These are phyloP conservation scores for Papilio gigon DNA, from an alignment of 2,888 invertebrate species.

Conservation along the genomic window DNA sequence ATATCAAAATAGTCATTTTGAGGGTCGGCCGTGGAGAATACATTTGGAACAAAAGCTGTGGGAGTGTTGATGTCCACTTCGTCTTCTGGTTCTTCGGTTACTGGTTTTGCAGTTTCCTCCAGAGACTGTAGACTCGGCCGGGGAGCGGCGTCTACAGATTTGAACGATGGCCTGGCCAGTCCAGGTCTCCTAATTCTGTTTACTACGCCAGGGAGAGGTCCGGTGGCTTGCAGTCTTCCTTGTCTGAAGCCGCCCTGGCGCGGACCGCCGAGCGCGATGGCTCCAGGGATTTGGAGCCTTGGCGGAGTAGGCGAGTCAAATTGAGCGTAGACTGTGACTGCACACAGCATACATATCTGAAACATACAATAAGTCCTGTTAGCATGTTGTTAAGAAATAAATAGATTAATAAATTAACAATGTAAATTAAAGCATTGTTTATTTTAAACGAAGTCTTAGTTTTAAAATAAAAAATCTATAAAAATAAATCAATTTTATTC, in stretches of 20 bases:
- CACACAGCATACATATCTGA: constrained; percentile 79
- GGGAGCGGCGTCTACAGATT: constrained; percentile 73
- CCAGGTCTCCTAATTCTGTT: constrained; percentile 73
- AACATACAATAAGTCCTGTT: constrained; percentile 44
- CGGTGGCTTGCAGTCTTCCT: constrained; percentile 63
- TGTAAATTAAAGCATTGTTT: too few relatives aligned
- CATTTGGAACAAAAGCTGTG: constrained; percentile 73
- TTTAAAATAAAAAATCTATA: too few relatives aligned
- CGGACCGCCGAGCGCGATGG: constrained; percentile 72
- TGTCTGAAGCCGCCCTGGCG: constrained; percentile 72
- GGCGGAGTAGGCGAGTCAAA: constrained; percentile 84
- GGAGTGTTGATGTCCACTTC: constrained; percentile 81
- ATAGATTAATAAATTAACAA: background rate
- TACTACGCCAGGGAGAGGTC: constrained; percentile 58
- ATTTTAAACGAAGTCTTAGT: too few relatives aligned
- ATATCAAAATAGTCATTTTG: constrained; percentile 77
- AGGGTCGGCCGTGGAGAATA: constrained; percentile 71
- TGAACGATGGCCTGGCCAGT: constrained; percentile 72
- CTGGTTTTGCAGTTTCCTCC: constrained; percentile 83
- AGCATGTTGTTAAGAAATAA: constrained; percentile 19
- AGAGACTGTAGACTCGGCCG: constrained; percentile 75
- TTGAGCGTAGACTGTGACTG: constrained; percentile 79
- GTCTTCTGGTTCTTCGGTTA: constrained; percentile 86
- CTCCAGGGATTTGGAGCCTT: constrained; percentile 85
- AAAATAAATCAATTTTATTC: constrained; percentile 21